Conservation (phyloP, 1,140 invertebrate species). For the Phenacoccus solenopsis region DNA sequence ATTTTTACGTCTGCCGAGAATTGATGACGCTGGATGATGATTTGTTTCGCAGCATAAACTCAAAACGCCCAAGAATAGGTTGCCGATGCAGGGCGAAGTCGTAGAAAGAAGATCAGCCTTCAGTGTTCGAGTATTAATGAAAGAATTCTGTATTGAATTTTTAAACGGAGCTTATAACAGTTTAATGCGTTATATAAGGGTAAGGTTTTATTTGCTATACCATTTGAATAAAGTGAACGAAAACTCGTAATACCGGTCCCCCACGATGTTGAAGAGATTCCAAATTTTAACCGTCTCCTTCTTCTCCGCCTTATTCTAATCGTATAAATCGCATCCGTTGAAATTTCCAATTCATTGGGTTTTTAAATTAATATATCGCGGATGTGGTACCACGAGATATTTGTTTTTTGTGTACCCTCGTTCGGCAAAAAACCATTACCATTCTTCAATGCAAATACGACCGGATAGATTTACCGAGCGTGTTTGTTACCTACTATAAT, state of each 20-base stretch:
- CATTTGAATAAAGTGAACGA: too few species aligned
- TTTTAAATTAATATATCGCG: too few species aligned
- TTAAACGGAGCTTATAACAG: constrained; percentile 82
- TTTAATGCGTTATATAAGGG: constrained; percentile 69
- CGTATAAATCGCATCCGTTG: too few species aligned
- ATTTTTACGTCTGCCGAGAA: neutral
- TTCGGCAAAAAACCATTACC: too few species aligned
- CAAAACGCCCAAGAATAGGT: constrained; percentile 50
- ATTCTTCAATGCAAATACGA: neutral
- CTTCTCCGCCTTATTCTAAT: too few species aligned
- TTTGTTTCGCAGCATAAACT: constrained; percentile 37
- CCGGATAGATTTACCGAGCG: neutral
- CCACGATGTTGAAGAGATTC: too few species aligned
- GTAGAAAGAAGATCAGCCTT: constrained; percentile 58
- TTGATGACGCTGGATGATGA: neutral
- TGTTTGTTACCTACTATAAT: neutral
- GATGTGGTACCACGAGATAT: too few species aligned
- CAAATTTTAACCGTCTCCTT: too few species aligned
- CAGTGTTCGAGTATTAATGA: constrained; percentile 69
- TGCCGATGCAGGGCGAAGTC: constrained; percentile 42
- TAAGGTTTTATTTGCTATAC: too few species aligned
- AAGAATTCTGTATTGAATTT: constrained; percentile 90
- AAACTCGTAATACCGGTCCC: too few species aligned
- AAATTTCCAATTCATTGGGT: too few species aligned
- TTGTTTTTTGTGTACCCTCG: too few species aligned